Conservation (phyloP, 2,888 invertebrate genomes). For the Corbicula japonica region DNA sequence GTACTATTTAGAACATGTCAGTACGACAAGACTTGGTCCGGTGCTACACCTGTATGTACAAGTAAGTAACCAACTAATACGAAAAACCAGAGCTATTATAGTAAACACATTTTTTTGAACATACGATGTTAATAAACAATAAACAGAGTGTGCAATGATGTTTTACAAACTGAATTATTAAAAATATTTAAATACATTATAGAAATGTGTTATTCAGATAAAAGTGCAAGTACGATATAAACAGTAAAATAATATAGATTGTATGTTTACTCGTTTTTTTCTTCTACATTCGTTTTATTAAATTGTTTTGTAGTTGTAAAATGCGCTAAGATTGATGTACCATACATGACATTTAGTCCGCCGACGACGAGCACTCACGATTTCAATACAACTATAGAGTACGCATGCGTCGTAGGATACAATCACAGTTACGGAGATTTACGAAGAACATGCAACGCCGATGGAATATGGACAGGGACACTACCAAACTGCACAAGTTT, state of each 20-base stretch:
- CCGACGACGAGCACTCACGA: constrained; percentile 37
- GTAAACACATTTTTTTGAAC: too few relatives aligned
- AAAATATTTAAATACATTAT: too few relatives aligned
- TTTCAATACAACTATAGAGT: constrained; percentile 45
- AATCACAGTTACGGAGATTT: constrained; percentile 59
- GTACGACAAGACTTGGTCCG: constrained; percentile 47
- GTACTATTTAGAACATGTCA: constrained; percentile 36
- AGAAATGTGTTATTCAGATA: too few relatives aligned
- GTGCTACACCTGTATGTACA: constrained; percentile 36
- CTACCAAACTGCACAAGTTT: constrained; percentile 63
- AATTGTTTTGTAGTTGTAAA: constrained; percentile 38
- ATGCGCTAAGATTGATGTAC: constrained; percentile 49
- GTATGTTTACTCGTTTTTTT: too few relatives aligned
- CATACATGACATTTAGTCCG: constrained; percentile 39
- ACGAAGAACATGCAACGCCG: constrained; percentile 46
- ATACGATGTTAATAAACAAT: too few relatives aligned
- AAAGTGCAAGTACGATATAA: too few relatives aligned
- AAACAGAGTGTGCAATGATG: too few relatives aligned
- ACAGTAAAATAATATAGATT: too few relatives aligned
- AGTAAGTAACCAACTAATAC: too few relatives aligned
- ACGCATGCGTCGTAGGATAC: constrained; percentile 56
- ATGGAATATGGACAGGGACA: constrained; percentile 46
- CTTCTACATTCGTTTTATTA: too few relatives aligned
- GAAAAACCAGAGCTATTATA: too few relatives aligned
- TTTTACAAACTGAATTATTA: too few relatives aligned